Conservation (phyloP, 2,888 invertebrate species). For the Xanthostigma xanthostigma region DNA sequence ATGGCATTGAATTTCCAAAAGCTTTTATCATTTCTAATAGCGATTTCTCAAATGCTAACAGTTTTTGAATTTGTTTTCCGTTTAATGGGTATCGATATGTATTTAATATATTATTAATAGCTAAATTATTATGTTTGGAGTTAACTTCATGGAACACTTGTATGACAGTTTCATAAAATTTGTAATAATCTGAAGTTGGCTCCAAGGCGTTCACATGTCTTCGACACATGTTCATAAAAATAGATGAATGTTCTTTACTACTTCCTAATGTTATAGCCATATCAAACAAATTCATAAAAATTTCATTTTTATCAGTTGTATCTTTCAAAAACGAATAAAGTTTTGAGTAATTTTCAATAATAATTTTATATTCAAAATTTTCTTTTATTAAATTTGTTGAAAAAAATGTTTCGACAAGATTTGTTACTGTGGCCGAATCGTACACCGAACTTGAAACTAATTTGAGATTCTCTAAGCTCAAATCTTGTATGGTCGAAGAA, state of each 20-base stretch:
- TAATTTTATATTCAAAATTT: conserved; percentile 17
- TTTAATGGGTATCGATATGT: conserved; percentile 18
- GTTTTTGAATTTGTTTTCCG: conserved; percentile 14
- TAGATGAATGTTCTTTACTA: conserved; percentile 18
- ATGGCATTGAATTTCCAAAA: conserved; percentile 20
- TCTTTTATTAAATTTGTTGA: conserved; percentile 21
- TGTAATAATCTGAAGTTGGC: conserved; percentile 15
- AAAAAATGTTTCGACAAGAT: conserved; percentile 42
- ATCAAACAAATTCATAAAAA: conserved; percentile 27
- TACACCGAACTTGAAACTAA: conserved; percentile 40
- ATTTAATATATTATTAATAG: conserved; percentile 19
- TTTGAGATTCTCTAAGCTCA: conserved; percentile 27
- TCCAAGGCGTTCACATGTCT: conserved; percentile 15
- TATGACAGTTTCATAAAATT: conserved; percentile 20
- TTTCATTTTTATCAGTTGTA: conserved; percentile 23
- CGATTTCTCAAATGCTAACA: conserved; percentile 5
- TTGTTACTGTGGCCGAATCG: conserved; percentile 42
- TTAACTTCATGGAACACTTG: conserved; percentile 17
- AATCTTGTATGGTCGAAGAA: background rate
- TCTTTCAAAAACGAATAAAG: conserved; percentile 23
- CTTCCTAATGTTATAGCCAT: conserved; percentile 20
- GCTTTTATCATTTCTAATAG: conserved; percentile 16
- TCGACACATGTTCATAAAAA: conserved; percentile 18
- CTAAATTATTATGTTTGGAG: conserved; percentile 12
- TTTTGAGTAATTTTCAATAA: conserved; percentile 19